Evolutionary conservation across 2,888 invertebrate genomes (phyloP).

Genomic region (Sphaerophoria rueppellii): DNA sequence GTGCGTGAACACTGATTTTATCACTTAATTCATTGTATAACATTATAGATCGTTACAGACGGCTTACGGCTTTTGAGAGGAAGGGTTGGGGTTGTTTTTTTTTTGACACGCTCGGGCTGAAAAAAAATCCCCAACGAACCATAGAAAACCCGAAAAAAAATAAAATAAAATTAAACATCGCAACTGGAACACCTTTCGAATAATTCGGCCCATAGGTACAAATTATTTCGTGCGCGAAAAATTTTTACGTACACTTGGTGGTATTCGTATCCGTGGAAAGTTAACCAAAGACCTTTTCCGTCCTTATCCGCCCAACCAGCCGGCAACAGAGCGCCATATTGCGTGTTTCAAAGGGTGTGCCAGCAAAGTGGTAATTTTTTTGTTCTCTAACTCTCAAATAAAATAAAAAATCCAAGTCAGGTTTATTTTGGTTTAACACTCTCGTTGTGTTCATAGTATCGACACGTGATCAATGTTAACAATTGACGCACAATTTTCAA

Average conservation of each 20-base stretch:
- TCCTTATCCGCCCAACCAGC: neutral
- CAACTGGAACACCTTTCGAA: conserved; percentile 62
- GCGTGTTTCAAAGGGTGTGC: conserved; percentile 72
- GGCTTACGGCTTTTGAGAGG: conserved; percentile 36
- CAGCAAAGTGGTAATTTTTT: conserved; percentile 68
- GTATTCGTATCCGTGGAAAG: neutral
- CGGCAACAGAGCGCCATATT: neutral
- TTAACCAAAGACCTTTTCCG: conserved; percentile 37
- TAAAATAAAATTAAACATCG: neutral
- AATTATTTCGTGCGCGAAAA: conserved; percentile 55
- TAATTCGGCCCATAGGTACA: conserved; percentile 52
- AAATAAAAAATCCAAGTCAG: conserved; percentile 68
- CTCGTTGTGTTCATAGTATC: conserved; percentile 32
- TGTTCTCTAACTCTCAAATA: conserved; percentile 34
- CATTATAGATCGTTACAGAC: conserved; percentile 71
- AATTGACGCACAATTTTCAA: conserved; percentile 59
- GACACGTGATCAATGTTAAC: conserved; percentile 67
- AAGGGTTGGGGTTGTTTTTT: conserved; percentile 8
- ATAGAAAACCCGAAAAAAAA: conserved; percentile 10
- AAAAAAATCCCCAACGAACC: conserved; percentile 52
- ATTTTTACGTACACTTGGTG: neutral
- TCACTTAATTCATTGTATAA: conserved; percentile 74
- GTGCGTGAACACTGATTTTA: conserved; percentile 76
- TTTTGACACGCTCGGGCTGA: conserved; percentile 42
- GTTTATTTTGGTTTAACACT: conserved; percentile 63